Base-by-base conservation (phyloP, 2,888 invertebrate genomes). In the Endomychus coccineus region DNA sequence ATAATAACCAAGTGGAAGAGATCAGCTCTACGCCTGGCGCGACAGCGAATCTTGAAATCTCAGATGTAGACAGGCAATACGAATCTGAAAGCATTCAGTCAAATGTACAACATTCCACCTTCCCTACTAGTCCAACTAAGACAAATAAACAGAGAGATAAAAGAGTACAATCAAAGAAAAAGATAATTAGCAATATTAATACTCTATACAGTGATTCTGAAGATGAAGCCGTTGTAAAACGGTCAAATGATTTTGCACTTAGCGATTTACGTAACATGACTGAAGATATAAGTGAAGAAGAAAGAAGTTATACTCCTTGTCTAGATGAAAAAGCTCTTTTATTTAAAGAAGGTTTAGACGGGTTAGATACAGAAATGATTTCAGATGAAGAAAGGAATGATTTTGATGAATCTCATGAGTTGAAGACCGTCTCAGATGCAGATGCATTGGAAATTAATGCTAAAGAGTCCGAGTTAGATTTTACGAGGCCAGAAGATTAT, bases 321-420 rank as follows among this genome's bases (percentile, higher is more conserved):
- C 68, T 82, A 34, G 82, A 82, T 59, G 82, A 82, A 58, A 70
- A 71, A 50, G 74, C 73, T 47, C 46, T 49, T 3, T 47, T 51
- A 27, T 49, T 46, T 2, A 51, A 50, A 15, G 50, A 56, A 36
- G 61, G 59, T 7, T 38, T 64, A 11, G 65, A 64, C 34, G 80
- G 77, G 2, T 71, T 83, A 44, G 82, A 78, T 50, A 83, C 83
- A 0, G 83, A 84, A 64, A 68, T 82, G 60, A 82, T 83, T 48
- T 83, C 83, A 0, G 80, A 80, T 54, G 82, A 82, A 43, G 80
- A 80, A 53, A 76, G 75, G 25, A 75, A 74, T 44, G 71, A 78
- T 61, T 78, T 78, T 57, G 76, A 77, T 34, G 78, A 77, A 52
- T 66, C 66, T 4, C 65, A 67, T 41, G 64, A 69, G 40, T 41